Evolutionary conservation across 2,888 invertebrate genomes (phyloP).

Genomic region (Auanema freiburgensis): DNA sequence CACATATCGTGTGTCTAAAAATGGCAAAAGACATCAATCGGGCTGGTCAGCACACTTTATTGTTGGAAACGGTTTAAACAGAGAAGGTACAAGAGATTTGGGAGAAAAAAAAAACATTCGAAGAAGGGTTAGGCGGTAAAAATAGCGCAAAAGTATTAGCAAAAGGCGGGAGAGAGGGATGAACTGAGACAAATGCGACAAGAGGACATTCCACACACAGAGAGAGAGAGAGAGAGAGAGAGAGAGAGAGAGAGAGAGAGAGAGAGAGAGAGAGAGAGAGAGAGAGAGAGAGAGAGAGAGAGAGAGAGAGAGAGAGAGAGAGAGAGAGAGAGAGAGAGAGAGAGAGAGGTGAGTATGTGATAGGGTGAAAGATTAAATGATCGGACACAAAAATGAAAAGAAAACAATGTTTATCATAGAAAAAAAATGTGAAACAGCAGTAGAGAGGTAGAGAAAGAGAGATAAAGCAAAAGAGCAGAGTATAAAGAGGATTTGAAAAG

Average conservation of each 20-base stretch:
- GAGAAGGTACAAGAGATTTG: background rate
- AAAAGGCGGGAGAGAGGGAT: background rate
- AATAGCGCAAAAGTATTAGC: background rate
- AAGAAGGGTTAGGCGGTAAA: background rate
- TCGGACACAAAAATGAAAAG: background rate
- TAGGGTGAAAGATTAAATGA: background rate
- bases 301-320: conserved; percentile 2
- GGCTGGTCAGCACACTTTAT: conserved; percentile 1
- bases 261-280: background rate
- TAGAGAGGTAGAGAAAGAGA: background rate
- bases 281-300: conserved; percentile 2
- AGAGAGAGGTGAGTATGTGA: conserved; percentile 1
- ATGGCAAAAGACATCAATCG: background rate
- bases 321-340: conserved; percentile 2
- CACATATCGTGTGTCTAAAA: no score
- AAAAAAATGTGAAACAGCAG: background rate
- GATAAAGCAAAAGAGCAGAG: background rate
- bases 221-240: background rate
- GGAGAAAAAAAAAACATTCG: background rate
- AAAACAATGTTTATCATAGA: background rate
- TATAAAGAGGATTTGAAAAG: no score
- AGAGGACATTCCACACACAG: background rate
- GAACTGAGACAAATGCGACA: background rate
- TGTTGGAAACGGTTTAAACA: background rate
- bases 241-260: conserved; percentile 6